phyloP scores from a whole-genome alignment of 2,113 vertebrate species.

The Tychaedon coryphoeus region DNA sequence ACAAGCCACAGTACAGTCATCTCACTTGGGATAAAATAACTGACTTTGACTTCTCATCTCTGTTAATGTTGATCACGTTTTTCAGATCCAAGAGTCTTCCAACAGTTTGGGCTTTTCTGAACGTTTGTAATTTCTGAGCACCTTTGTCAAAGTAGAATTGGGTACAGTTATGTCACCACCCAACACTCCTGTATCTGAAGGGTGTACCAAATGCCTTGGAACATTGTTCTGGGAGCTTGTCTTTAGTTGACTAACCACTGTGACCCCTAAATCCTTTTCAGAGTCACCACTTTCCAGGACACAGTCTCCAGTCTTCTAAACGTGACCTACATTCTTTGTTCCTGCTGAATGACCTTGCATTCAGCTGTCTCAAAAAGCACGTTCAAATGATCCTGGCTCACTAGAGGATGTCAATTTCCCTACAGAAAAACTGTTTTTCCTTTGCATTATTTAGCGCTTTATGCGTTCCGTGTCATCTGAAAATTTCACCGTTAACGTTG shows the following conservation, averaged over 20 bases:
- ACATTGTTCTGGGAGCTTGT: background rate
- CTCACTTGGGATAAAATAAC: background rate
- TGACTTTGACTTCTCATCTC: background rate
- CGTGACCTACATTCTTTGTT: slow-evolving; percentile 64
- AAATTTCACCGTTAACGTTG: background rate
- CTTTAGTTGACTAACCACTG: slow-evolving; percentile 17
- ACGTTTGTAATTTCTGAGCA: background rate
- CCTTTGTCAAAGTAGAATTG: background rate
- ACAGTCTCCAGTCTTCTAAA: slow-evolving; percentile 42
- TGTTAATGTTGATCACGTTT: background rate
- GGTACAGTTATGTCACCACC: background rate
- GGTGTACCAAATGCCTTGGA: background rate
- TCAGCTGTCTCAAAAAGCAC: slow-evolving; percentile 28
- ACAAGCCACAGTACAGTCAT: background rate
- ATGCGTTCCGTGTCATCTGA: slow-evolving; percentile 17
- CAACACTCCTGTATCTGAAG: background rate
- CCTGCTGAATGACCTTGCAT: slow-evolving; percentile 55
- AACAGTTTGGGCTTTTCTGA: background rate
- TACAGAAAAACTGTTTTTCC: background rate
- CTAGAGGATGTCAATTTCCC: slow-evolving; percentile 33
- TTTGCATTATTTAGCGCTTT: slow-evolving; percentile 52
- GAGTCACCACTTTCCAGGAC: slow-evolving; percentile 54
- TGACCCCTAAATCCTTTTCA: slow-evolving; percentile 53
- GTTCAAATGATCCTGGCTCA: slow-evolving; percentile 7
- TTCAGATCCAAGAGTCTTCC: background rate